These are phyloP conservation scores for Oscheius sp. DNA, from an alignment of 2,888 invertebrate species.

Conservation along the genomic window DNA sequence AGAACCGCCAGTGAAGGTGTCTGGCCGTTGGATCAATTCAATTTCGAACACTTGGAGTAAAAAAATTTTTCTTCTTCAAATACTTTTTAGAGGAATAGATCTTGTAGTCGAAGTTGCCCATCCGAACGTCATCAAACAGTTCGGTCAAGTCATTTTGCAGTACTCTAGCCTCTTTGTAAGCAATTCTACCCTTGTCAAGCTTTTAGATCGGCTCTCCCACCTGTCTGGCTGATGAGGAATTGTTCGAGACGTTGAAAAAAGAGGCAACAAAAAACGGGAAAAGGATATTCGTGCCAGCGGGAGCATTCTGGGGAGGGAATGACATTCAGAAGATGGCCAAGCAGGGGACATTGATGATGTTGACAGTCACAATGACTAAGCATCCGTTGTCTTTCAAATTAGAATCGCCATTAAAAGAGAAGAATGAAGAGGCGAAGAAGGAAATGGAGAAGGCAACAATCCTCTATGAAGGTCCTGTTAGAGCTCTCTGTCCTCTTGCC, in stretches of 20 bases:
- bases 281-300: conserved; percentile 73
- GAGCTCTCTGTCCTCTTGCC: conserved; percentile 74
- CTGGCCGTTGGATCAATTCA: conserved; percentile 51
- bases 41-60: conserved; percentile 40
- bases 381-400: conserved; percentile 74
- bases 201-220: conserved; percentile 75
- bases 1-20: conserved; percentile 56
- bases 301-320: conserved; percentile 76
- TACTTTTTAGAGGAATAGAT: conserved; percentile 52
- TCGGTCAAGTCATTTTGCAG: conserved; percentile 72
- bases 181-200: neutral
- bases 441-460: conserved; percentile 64
- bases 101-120: conserved; percentile 75
- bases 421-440: conserved; percentile 69
- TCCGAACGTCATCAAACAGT: conserved; percentile 73
- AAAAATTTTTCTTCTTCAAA: neutral
- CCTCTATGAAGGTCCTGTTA: conserved; percentile 75
- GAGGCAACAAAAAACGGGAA: conserved; percentile 59
- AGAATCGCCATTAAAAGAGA: conserved; percentile 71
- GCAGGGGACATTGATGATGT: conserved; percentile 72
- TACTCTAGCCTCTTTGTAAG: conserved; percentile 73
- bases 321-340: conserved; percentile 75
- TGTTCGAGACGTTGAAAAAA: conserved; percentile 70
- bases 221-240: conserved; percentile 72
- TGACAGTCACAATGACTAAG: conserved; percentile 75